Evolutionary conservation across 2,797 vertebrate genomes (phyloP).

Genomic region (Tangara arthus): DNA sequence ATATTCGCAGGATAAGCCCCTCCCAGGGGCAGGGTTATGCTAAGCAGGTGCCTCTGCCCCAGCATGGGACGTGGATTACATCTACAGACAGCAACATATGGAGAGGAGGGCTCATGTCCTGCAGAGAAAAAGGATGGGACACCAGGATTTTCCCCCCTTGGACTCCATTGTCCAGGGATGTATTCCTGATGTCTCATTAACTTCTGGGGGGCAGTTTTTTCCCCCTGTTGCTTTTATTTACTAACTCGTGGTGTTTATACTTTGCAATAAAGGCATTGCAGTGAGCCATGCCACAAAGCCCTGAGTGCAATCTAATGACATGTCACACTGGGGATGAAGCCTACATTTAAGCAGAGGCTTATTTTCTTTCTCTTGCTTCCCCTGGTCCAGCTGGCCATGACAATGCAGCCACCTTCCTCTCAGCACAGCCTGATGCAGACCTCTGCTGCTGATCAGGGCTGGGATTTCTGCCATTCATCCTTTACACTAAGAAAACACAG

Average conservation of each 20-base stretch:
- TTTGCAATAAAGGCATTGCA: not conserved
- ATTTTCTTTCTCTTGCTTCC: not conserved
- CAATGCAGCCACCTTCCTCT: not conserved
- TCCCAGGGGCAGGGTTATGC: conserved; percentile 21
- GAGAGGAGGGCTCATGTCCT: not conserved
- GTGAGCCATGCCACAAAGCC: not conserved
- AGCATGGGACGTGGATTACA: not conserved
- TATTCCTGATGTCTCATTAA: not conserved
- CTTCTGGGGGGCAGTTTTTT: not conserved
- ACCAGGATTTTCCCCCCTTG: not conserved
- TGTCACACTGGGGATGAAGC: not conserved
- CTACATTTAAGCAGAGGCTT: not conserved
- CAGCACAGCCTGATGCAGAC: not conserved
- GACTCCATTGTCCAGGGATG: not conserved
- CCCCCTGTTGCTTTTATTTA: not conserved
- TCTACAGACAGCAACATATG: not conserved
- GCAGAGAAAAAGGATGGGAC: not conserved
- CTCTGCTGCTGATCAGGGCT: not conserved
- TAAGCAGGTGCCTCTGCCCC: not conserved
- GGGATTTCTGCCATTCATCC: not conserved
- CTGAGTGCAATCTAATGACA: not conserved
- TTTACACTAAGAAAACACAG: conserved; percentile 1
- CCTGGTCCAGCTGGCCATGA: not conserved
- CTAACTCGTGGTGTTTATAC: not conserved
- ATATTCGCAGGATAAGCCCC: not conserved